These are phyloP conservation scores for Nanger granti DNA, from an alignment of 2,113 vertebrate genomes.

Conservation along the genomic window DNA sequence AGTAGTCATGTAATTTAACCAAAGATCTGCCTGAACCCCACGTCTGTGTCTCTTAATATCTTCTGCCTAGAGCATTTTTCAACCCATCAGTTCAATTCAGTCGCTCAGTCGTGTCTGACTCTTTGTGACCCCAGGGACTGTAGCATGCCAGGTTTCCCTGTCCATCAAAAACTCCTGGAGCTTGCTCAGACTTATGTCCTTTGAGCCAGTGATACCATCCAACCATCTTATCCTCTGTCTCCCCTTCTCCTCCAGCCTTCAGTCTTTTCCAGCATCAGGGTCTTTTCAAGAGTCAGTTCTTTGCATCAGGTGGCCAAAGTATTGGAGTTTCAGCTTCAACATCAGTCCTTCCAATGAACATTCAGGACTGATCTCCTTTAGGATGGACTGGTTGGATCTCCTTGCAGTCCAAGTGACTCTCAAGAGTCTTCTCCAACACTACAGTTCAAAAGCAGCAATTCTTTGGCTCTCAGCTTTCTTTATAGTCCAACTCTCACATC, in stretches of 20 bases:
- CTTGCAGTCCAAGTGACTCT: not conserved
- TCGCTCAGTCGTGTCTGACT: not conserved
- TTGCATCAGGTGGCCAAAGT: not conserved
- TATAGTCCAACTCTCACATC: not conserved
- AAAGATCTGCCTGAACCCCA: not conserved
- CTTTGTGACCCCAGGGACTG: not conserved
- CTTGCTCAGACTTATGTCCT: not conserved
- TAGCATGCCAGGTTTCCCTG: not conserved
- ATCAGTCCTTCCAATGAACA: not conserved
- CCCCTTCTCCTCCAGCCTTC: not conserved
- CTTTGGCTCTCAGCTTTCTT: not conserved
- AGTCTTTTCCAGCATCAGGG: not conserved
- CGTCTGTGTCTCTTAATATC: not conserved
- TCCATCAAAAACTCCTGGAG: not conserved
- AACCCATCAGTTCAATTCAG: not conserved
- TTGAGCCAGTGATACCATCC: not conserved
- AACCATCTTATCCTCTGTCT: not conserved
- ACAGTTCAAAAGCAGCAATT: not conserved
- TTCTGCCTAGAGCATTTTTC: not conserved
- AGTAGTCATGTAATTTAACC: not conserved
- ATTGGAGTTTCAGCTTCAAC: not conserved
- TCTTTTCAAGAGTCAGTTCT: not conserved
- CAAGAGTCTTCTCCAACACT: not conserved
- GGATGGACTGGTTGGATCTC: not conserved
- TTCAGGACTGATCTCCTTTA: not conserved